phyloP scores from a whole-genome alignment of 2,797 vertebrate species.

The Potorous gilbertii region DNA sequence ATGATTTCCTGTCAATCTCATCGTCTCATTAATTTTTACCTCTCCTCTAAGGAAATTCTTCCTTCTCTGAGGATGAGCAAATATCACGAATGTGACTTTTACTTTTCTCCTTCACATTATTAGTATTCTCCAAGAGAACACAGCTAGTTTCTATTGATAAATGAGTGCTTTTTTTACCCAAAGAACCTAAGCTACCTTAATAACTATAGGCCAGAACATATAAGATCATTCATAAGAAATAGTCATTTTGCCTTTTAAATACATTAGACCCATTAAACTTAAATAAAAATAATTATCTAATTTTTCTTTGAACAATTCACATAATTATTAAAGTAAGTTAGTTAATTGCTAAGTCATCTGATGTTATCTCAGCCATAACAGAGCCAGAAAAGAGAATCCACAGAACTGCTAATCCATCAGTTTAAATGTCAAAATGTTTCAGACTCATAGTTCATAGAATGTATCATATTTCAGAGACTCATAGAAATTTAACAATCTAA shows the following conservation, averaged over 20 bases:
- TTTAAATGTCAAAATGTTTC: constrained; percentile 14
- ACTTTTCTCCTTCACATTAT: constrained; percentile 4
- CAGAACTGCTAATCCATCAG: background rate
- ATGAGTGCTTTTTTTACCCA: background rate
- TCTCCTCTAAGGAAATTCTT: constrained; percentile 17
- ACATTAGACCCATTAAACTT: background rate
- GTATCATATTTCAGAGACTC: constrained; percentile 1
- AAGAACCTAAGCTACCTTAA: background rate
- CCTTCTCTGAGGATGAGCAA: background rate
- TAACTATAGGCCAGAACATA: background rate
- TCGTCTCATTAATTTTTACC: background rate
- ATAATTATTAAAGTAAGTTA: background rate
- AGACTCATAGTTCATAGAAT: background rate
- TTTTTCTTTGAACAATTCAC: background rate
- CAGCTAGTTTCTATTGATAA: constrained; percentile 14
- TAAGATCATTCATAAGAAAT: background rate
- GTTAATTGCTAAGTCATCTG: background rate
- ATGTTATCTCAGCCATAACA: background rate
- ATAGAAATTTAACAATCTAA: constrained; percentile 18
- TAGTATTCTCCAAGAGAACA: constrained; percentile 20
- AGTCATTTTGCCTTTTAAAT: background rate
- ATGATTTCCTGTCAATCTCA: constrained; percentile 21
- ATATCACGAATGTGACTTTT: constrained; percentile 20
- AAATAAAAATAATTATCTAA: background rate
- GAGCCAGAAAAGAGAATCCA: background rate